Evolutionary conservation across 2,888 invertebrate species (phyloP).

Genomic region (Darwinula stevensoni): DNA sequence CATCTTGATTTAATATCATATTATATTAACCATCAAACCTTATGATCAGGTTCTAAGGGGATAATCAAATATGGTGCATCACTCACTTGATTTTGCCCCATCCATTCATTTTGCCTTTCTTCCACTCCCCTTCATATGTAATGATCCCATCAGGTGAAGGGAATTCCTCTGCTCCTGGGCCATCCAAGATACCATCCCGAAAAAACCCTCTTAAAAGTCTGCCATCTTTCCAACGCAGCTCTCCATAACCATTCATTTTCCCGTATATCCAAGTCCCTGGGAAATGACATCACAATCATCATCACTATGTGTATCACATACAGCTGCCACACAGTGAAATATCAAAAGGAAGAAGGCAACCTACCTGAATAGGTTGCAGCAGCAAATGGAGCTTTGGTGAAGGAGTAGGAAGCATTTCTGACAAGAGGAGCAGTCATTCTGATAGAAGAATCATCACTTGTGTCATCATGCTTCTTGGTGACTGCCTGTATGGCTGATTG

Average conservation of each 20-base stretch:
- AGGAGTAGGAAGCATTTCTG: constrained; percentile 38
- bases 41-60: too few species aligned
- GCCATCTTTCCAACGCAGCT: constrained; percentile 50
- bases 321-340: constrained; percentile 1
- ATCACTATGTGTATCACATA: too few species aligned
- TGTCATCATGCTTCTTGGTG: too few species aligned
- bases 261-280: constrained; percentile 49
- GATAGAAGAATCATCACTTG: too few species aligned
- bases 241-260: constrained; percentile 51
- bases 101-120: constrained; percentile 52
- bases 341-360: constrained; percentile 6
- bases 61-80: too few species aligned
- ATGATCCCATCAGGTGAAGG: constrained; percentile 22
- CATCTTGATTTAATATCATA: too few species aligned
- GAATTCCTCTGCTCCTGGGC: constrained; percentile 35
- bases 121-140: constrained; percentile 48
- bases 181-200: constrained; percentile 36
- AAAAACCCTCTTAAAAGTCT: constrained; percentile 50
- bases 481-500: constrained; percentile 37
- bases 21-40: too few species aligned
- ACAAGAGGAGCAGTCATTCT: constrained; percentile 33
- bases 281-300: too few species aligned
- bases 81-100: constrained; percentile 34
- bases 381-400: constrained; percentile 36
- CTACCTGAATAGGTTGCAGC: constrained; percentile 41